These are phyloP conservation scores for Thymelicus acteon DNA, from an alignment of 2,888 invertebrate species.

Conservation along the genomic window DNA sequence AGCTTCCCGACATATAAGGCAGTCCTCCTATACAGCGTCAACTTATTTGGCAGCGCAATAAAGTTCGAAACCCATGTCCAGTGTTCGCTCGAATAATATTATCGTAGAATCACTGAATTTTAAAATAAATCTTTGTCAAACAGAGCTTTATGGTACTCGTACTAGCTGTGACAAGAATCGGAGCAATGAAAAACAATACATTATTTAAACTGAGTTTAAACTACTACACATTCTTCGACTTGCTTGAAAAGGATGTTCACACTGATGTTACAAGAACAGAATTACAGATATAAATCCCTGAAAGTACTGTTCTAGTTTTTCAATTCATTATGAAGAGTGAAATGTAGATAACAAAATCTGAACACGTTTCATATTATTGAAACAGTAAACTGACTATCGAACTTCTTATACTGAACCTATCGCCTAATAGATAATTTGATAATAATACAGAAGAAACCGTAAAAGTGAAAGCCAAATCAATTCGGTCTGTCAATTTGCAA, in stretches of 20 bases:
- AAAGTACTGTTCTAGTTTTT: too few species aligned
- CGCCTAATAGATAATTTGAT: too few species aligned
- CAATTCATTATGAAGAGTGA: too few species aligned
- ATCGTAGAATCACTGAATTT: conserved; percentile 1
- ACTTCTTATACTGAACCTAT: too few species aligned
- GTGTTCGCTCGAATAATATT: conserved; percentile 7
- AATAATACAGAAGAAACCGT: not conserved
- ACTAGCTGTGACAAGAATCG: not conserved
- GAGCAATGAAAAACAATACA: not conserved
- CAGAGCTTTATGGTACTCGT: not conserved
- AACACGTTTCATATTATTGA: too few species aligned
- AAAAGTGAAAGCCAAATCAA: conserved; percentile 19
- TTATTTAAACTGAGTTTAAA: too few species aligned
- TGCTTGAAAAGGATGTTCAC: too few species aligned
- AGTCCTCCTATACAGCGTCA: not conserved
- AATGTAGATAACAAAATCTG: too few species aligned
- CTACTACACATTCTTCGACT: too few species aligned
- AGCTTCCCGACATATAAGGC: conserved; percentile 30
- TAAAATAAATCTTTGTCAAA: not conserved
- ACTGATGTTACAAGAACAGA: too few species aligned
- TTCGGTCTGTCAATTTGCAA: not conserved
- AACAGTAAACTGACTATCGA: too few species aligned
- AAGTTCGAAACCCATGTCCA: conserved; percentile 8
- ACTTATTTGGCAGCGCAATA: conserved; percentile 30
- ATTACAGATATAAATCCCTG: too few species aligned